Evolutionary conservation across 2,113 vertebrate genomes (phyloP).

Genomic region (Heloderma charlesbogerti): DNA sequence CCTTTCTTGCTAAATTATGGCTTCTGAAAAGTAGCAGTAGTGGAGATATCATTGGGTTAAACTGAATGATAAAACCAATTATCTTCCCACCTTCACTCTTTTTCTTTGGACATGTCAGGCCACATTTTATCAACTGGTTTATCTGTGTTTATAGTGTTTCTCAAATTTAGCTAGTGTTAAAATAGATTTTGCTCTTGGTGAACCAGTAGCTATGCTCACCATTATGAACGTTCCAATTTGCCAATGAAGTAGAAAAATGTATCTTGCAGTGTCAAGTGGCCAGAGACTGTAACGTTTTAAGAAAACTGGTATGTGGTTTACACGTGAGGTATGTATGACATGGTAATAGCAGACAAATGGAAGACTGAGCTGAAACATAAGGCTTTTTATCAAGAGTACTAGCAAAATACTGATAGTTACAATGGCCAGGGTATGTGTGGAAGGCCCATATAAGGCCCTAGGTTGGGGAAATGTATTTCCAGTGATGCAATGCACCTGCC

Average conservation of each 20-base stretch:
- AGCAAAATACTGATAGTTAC: neutral
- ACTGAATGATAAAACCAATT: neutral
- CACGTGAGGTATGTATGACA: neutral
- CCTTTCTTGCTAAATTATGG: neutral
- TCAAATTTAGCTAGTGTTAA: neutral
- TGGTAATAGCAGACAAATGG: neutral
- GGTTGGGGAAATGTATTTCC: neutral
- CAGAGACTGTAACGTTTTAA: neutral
- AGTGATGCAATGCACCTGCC: neutral
- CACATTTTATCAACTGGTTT: neutral
- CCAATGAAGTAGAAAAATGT: neutral
- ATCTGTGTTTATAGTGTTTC: neutral
- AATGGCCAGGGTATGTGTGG: neutral
- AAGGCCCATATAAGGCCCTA: neutral
- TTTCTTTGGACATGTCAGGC: neutral
- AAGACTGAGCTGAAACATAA: constrained; percentile 6
- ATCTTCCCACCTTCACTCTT: neutral
- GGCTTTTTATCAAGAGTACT: neutral
- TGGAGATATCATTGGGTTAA: neutral
- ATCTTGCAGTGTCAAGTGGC: neutral
- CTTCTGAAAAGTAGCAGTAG: neutral
- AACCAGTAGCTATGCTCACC: neutral
- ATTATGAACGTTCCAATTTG: neutral
- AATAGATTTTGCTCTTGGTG: neutral
- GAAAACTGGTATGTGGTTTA: neutral